Evolutionary conservation across 2,797 vertebrate genomes (phyloP), one percentile per base, ranked within the genome.

Genomic region (Cheirogaleus major): DNA sequence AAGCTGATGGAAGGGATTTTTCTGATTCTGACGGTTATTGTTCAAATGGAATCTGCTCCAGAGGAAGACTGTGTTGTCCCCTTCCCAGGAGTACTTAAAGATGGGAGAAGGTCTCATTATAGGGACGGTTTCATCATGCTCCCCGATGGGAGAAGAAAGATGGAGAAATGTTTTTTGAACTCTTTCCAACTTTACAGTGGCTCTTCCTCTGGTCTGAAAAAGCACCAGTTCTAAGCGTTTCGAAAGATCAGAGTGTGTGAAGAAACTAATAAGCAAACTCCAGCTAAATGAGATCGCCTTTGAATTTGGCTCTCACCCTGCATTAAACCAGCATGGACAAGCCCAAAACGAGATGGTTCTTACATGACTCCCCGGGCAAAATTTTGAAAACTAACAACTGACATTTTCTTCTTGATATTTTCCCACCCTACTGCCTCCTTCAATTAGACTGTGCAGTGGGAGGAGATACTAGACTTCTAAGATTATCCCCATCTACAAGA

Each of bases 271-370:
- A 35, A 81, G 87, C 59, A 48, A 91, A 80, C 41, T 22, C 41
- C 75, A 50, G 73, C 75, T 81, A 52, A 55, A 0, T 7, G 88
- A 84, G 92, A 59, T 72, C 79, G 57, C 67, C 89, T 92, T 80
- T 94, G 95, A 91, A 50, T 83, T n/a, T 72, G 97, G 92, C 78
- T 95, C 92, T 79, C 9, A 11, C 59, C 73, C 50, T 61, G 43
- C 25, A 7, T 85, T 93, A 70, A 81, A 57, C 96, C 97, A 91
- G 97, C 91, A 84, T 0, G 70, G 96, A 86, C 95, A 95, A 92
- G 95, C 85, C 82, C 52, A 9, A 88, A 63, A 95, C 11, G 61
- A 84, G 50, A 96, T 10, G 78, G 43, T 78, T 83, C 63, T 84
- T 43, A 75, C 3, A 4, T 25, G 59, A 65, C 67, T 91, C 84